Base-by-base conservation (phyloP, 2,888 invertebrate genomes). In the Dryocosmus kuriphilus region DNA sequence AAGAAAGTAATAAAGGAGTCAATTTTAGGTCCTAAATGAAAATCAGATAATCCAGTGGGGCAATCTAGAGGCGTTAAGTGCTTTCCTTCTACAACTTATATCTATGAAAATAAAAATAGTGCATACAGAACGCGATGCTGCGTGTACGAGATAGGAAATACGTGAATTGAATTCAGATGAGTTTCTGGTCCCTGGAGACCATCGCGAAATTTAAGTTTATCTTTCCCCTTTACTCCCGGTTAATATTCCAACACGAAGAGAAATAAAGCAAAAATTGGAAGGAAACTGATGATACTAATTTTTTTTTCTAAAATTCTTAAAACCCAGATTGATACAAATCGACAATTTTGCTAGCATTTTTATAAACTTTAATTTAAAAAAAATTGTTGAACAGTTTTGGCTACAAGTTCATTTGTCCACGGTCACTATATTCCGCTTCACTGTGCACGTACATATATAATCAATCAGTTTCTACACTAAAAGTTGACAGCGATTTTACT, bases 161-260 rank as follows among this genome's bases (percentile, higher is more conserved):
- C 57, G 24, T 24, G 57, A 22, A 57, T 57, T 24, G 57, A 57
- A 57, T 57, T 57, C 57, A 27, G 24, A 57, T 57, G 57, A 57
- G 57, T 14, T 51, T 22, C 51, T 57, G 57, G 24, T 6, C 24
- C 22, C 14, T 0, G 57, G 11, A 57, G 57, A 57, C 14, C 24
- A 24, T 24, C 14, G 57, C 57, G 3, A 57, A 57, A 57, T 57
- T 57, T 5, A 11, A 57, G 16, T 57, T 57, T 27, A 27, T 24
- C 57, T 22, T 24, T 9, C 16, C 27, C 0, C 24, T 24, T 57
- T 14, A 57, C 24, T 22, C 24, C 3, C 1, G 22, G 4, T 22
- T 57, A 24, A 57, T 57, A 27, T 57, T 24, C 14, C 22, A 1
- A 24, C 22, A 57, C 14, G 24, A 3, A 57, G 24, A 27, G 11